Evolutionary conservation across 2,113 vertebrate species (phyloP), one percentile per base, ranked within the genome.

Genomic region (Heterochromis multidens): DNA sequence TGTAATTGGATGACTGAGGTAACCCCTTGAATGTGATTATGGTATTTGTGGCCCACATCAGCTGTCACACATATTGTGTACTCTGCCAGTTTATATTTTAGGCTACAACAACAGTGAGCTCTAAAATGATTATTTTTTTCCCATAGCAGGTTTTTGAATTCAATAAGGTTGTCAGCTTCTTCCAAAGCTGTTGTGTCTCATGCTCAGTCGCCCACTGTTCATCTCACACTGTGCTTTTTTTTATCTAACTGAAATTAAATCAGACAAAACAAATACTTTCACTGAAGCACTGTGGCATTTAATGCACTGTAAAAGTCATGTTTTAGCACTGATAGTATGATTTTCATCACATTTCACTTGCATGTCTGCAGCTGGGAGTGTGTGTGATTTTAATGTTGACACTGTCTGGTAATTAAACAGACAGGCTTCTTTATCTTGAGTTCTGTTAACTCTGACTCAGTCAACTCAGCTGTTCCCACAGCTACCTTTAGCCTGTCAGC

Each of bases 321-420:
- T 40, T 82, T 29, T 56, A 77, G 79, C 37, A 60, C 33, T 40
- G 57, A 16, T 59, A 17, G 56, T 40, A 10, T 9, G 49, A 52
- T 37, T 59, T 83, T 76, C 49, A 82, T 81, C 13, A 52, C 52
- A 27, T 54, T 23, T 56, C 31, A 40, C 25, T 29, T 31, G 35
- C 61, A 59, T 76, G 35, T 81, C 65, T 52, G 56, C 59, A 56
- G 78, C 17, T 10, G 79, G 43, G 16, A 5, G 25, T 10, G 35
- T 54, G 31, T 40, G 56, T 46, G 67, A 52, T 65, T 67, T 35
- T 87, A 12, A 56, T 57, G 76, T 60, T 62, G 72, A 76, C 57
- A 31, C 77, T 77, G 27, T 59, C 65, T 82, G 46, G 3, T 80
- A 70, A 76, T 85, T 84, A 85, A 80, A 84, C 33, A 80, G 76